Base-by-base conservation (phyloP, 2,113 vertebrate species). In the Brienomyrus brachyistius region DNA sequence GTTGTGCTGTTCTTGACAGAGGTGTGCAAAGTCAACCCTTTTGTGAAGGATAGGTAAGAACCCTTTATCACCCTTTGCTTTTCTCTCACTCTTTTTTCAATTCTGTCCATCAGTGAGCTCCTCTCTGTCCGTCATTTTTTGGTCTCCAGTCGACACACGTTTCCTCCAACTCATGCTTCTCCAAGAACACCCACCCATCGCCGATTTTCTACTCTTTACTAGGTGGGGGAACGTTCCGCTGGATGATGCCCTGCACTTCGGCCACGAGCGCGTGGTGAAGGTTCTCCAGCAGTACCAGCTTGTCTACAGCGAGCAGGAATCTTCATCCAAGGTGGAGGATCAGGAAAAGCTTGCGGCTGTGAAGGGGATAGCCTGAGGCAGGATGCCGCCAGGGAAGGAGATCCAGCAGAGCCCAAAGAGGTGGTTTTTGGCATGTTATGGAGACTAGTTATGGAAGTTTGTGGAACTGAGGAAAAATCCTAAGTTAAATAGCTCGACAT, bases 211-310 rank as follows among this genome's bases (percentile, higher is more conserved):
- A 89, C 9, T 15, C 54, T 89, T 91, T 66, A 85, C 83, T 91
- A 97, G 97, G 93, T 97, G 97, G 97, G 97, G 96, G 21, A 98
- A 97, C 92, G 94, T 95, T 23, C 95, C 97, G 1, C 91, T 97
- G 17, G 95, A 97, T 48, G 97, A 98, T 23, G 97, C 97, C 31
- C 74, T 95, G 90, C 97, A 97, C 91, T 97, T 97, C 91, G 94
- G 96, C 59, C 96, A 96, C 40, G 89, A 95, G 1, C 93, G 94
- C 21, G 93, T 97, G 40, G 96, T 95, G 80, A 95, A 95, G 83
- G 47, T 97, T 86, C 94, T 98, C 50, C 95, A 94, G 88, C 95
- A 97, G 45, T 97, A 98, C 88, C 96, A 97, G 90, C 92, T 94
- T 89, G 90, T 92, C 89, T 96, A 89, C 90, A 91, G 83, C 62